phyloP scores from a whole-genome alignment of 2,888 invertebrate genomes.

The Trachelus troglodyta region DNA sequence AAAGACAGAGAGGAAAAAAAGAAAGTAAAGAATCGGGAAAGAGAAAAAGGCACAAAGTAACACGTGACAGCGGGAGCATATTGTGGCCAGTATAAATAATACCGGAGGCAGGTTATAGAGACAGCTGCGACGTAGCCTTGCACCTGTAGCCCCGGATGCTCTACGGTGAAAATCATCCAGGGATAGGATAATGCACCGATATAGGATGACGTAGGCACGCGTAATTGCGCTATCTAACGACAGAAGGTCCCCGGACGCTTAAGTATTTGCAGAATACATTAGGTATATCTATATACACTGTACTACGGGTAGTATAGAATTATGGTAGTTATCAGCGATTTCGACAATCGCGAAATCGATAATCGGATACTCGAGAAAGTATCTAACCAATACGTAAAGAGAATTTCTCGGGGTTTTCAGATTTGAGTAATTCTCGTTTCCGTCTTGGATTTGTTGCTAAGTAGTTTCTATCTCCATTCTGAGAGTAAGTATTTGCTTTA shows the following conservation, averaged over 20 bases:
- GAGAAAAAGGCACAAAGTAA: slow-evolving; percentile 27
- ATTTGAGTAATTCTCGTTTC: neutral
- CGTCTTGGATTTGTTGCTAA: neutral
- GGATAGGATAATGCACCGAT: neutral
- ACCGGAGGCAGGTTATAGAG: slow-evolving; percentile 31
- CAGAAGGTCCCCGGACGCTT: neutral
- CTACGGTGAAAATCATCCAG: neutral
- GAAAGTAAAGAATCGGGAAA: neutral
- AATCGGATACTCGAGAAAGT: neutral
- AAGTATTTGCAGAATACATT: neutral
- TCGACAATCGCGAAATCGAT: neutral
- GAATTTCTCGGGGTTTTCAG: neutral
- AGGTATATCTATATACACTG: neutral
- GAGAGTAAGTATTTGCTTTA: slow-evolving; percentile 22
- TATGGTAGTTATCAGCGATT: neutral
- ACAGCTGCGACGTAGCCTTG: slow-evolving; percentile 42
- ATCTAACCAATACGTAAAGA: neutral
- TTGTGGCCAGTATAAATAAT: slow-evolving; percentile 49
- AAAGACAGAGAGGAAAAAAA: neutral
- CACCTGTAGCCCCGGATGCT: slow-evolving; percentile 25
- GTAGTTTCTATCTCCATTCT: slow-evolving; percentile 9
- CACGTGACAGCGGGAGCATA: slow-evolving; percentile 33
- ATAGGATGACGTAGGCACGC: neutral
- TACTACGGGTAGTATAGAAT: neutral
- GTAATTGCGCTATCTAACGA: neutral